Percentiles rank a stretch among this genome's conserved stretches.
phyloP scores from a whole-genome alignment of 2,888 invertebrate species.

The Liopterus haemorrhoidalis region DNA sequence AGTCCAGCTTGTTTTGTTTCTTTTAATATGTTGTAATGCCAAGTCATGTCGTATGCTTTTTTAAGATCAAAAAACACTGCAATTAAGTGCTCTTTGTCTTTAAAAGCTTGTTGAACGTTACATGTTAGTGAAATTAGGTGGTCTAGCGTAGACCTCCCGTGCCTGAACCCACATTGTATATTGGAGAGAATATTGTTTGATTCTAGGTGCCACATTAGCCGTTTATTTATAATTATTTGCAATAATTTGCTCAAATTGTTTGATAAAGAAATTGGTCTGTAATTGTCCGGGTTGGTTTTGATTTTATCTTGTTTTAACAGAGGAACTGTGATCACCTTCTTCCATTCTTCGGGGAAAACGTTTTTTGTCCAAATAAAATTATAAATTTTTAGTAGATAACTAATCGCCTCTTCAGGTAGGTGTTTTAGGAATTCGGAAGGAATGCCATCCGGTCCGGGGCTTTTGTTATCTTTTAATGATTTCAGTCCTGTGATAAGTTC shows the following conservation, averaged over 20 bases:
- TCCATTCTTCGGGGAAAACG: not conserved
- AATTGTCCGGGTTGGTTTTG: no score
- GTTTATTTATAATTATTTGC: not conserved
- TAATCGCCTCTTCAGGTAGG: not conserved
- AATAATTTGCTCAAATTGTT: not conserved
- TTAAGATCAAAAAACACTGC: constrained; percentile 10
- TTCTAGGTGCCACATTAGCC: constrained; percentile 16
- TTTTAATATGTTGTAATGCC: constrained; percentile 6
- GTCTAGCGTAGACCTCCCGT: constrained; percentile 17
- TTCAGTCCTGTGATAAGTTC: not conserved
- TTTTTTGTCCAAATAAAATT: not conserved
- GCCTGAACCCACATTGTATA: constrained; percentile 22
- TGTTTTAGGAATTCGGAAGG: not conserved
- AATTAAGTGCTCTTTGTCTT: constrained; percentile 18
- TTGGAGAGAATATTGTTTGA: constrained; percentile 15
- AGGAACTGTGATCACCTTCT: not conserved
- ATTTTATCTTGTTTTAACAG: not conserved
- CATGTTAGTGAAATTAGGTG: constrained; percentile 21
- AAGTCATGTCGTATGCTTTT: not conserved
- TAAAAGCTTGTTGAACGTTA: constrained; percentile 18
- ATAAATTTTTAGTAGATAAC: not conserved
- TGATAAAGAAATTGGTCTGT: no score
- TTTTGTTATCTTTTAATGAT: not conserved
- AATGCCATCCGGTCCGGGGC: not conserved
- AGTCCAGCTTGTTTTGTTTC: not conserved